phyloP scores from a whole-genome alignment of 1,140 invertebrate species.

The Hycleus cichorii region DNA sequence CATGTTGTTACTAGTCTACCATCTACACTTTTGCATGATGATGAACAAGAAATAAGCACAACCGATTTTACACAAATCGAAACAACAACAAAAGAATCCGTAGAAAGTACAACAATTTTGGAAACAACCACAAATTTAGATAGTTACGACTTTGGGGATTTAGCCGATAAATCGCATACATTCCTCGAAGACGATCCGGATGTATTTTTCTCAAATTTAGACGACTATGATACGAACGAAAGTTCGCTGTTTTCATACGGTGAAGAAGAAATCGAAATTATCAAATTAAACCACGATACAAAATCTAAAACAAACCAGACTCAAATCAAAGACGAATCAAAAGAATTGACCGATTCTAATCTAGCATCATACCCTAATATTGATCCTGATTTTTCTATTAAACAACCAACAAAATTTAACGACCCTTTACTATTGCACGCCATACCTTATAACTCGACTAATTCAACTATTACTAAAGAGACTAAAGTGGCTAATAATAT shows the following conservation, averaged over 20 bases:
- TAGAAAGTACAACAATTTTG: neutral
- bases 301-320: conserved; percentile 16
- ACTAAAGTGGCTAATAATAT: conserved; percentile 8
- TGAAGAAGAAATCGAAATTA: conserved; percentile 4
- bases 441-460: conserved; percentile 14
- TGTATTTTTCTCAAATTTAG: conserved; percentile 1
- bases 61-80: neutral
- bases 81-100: neutral
- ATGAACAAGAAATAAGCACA: too few species aligned
- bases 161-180: neutral
- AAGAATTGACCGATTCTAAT: conserved; percentile 32
- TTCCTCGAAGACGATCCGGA: conserved; percentile 8
- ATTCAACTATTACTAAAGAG: conserved; percentile 8
- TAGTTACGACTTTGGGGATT: conserved; percentile 1
- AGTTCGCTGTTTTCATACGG: neutral
- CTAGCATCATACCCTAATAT: conserved; percentile 10
- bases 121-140: neutral
- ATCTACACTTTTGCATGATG: conserved; percentile 19
- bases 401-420: conserved; percentile 18
- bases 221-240: neutral
- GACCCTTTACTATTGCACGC: conserved; percentile 11
- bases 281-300: neutral
- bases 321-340: conserved; percentile 18
- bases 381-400: conserved; percentile 14
- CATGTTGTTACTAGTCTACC: conserved; percentile 28